Conservation (phyloP, 2,888 invertebrate genomes). For the Apotomis capreana region DNA sequence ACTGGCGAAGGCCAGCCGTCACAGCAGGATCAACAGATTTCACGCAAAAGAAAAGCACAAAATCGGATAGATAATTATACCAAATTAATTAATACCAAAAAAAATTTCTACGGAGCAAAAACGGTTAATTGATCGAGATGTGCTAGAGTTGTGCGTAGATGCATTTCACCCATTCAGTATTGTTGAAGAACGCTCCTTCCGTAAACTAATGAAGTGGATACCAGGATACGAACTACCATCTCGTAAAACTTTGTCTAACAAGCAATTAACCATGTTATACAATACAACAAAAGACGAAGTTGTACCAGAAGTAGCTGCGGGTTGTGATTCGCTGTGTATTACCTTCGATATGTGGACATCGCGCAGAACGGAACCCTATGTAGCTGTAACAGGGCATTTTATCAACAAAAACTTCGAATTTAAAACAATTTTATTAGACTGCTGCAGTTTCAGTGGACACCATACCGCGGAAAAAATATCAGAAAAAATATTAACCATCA, state of each 20-base stretch:
- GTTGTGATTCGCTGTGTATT: neutral
- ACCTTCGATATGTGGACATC: slow-evolving; percentile 14
- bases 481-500: too few species aligned
- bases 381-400: slow-evolving; percentile 2
- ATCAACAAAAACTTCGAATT: neutral
- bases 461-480: neutral
- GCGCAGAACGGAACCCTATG: slow-evolving; percentile 1
- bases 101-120: slow-evolving; percentile 13
- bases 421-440: neutral
- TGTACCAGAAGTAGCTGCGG: neutral
- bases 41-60: neutral
- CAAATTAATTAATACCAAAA: too few species aligned
- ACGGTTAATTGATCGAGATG: slow-evolving; percentile 25
- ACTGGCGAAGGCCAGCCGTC: too few species aligned
- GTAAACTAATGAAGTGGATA: slow-evolving; percentile 42
- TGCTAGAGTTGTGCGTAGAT: slow-evolving; percentile 42
- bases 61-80: neutral
- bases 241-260: slow-evolving; percentile 42
- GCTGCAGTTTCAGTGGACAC: neutral
- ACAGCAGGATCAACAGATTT: neutral
- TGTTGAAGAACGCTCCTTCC: slow-evolving; percentile 44
- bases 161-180: slow-evolving; percentile 44
- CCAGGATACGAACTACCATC: slow-evolving; percentile 45
- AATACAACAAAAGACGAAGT: neutral
- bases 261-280: neutral